Evolutionary conservation across 2,797 vertebrate species (phyloP).

Genomic region (Danio tinwini): DNA sequence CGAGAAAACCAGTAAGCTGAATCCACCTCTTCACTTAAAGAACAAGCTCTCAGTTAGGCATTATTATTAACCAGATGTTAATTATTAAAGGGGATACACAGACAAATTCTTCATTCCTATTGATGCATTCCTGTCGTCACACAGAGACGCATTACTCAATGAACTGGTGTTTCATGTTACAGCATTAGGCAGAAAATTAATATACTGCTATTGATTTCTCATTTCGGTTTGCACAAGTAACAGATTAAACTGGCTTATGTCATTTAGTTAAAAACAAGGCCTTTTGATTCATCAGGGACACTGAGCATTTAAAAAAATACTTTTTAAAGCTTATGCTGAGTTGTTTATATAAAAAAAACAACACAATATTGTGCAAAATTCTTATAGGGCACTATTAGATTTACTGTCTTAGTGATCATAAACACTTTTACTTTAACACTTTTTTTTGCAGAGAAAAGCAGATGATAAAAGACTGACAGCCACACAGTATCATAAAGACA

Average conservation of each 20-base stretch:
- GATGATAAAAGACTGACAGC: no score
- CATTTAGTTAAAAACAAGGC: background rate
- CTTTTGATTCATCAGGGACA: background rate
- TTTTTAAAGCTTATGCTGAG: background rate
- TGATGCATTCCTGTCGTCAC: slow-evolving; percentile 13
- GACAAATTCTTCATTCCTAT: slow-evolving; percentile 35
- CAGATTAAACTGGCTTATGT: slow-evolving; percentile 31
- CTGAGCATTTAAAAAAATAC: background rate
- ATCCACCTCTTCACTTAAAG: background rate
- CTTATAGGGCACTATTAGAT: no score
- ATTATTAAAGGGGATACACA: slow-evolving; percentile 70
- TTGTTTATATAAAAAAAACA: background rate
- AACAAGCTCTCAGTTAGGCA: slow-evolving; percentile 37
- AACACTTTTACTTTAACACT: no score
- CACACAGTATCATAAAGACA: no score
- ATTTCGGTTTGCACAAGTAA: slow-evolving; percentile 42
- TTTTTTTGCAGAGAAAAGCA: no score
- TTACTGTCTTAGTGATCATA: no score
- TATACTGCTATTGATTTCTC: slow-evolving; percentile 23
- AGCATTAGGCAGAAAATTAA: background rate
- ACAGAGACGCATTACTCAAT: slow-evolving; percentile 12
- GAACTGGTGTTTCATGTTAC: slow-evolving; percentile 34
- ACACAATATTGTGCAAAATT: background rate
- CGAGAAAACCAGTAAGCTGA: slow-evolving; percentile 87
- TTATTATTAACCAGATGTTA: slow-evolving; percentile 55